Conservation (phyloP, 2,797 vertebrate genomes). For the Numenius phaeopus region DNA sequence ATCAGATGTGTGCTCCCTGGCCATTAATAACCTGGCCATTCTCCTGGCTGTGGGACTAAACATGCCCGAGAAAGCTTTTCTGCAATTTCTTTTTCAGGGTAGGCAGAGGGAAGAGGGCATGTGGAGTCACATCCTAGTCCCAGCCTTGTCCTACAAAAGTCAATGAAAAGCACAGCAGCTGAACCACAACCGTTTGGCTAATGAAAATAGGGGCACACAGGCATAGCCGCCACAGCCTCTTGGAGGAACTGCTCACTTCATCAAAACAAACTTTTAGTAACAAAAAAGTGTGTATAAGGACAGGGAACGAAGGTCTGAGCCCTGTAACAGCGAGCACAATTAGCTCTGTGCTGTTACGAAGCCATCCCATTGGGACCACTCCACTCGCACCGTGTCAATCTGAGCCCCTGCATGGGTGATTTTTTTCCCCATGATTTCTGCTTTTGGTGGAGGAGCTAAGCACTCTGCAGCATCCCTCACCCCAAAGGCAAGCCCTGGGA, state of each 20-base stretch:
- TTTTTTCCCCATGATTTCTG: background rate
- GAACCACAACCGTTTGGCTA: background rate
- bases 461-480: background rate
- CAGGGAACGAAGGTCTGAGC: background rate
- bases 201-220: background rate
- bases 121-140: background rate
- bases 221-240: background rate
- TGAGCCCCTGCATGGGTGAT: background rate
- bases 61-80: background rate
- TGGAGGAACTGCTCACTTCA: background rate
- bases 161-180: background rate
- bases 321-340: background rate
- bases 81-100: background rate
- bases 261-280: background rate
- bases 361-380: accelerated
- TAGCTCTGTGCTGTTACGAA: background rate
- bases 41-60: accelerated
- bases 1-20: background rate
- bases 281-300: background rate
- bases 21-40: accelerated
- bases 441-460: background rate
- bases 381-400: background rate
- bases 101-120: background rate
- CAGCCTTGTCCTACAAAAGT: background rate
- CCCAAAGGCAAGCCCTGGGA: background rate